Percentiles rank a stretch among this genome's conserved stretches.
phyloP scores from a whole-genome alignment of 2,797 vertebrate genomes.

The Melopsittacus undulatus region DNA sequence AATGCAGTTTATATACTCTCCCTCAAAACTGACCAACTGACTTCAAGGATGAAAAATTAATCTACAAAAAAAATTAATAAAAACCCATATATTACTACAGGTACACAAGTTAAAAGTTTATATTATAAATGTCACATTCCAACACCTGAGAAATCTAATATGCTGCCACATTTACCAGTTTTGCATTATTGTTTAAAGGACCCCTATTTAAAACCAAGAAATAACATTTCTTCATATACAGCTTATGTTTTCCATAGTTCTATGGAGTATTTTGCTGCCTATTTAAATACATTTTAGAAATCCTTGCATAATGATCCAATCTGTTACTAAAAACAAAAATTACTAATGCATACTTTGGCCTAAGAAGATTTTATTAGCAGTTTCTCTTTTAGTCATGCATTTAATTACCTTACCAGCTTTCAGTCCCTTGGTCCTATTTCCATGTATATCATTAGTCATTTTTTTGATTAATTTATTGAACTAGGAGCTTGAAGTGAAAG shows the following conservation, averaged over 20 bases:
- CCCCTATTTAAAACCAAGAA: neutral
- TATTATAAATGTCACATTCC: neutral
- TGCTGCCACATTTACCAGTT: neutral
- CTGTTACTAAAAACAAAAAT: neutral
- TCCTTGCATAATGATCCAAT: neutral
- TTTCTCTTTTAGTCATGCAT: conserved; percentile 22
- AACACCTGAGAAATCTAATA: neutral
- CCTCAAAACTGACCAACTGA: neutral
- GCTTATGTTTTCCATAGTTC: neutral
- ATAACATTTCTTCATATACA: neutral
- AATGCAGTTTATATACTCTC: neutral
- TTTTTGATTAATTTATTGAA: neutral
- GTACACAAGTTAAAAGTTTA: neutral
- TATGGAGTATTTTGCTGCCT: neutral
- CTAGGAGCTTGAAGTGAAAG: neutral
- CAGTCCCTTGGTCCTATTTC: neutral
- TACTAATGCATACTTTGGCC: conserved; percentile 18
- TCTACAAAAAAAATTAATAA: neutral
- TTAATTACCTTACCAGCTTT: neutral
- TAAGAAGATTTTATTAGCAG: neutral
- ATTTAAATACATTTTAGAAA: neutral
- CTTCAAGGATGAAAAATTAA: neutral
- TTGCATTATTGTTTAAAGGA: neutral
- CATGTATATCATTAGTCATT: neutral
- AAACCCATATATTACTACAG: neutral